Evolutionary conservation across 2,113 vertebrate genomes (phyloP).

Genomic region (Pseudorhombus dupliciocellatus): DNA sequence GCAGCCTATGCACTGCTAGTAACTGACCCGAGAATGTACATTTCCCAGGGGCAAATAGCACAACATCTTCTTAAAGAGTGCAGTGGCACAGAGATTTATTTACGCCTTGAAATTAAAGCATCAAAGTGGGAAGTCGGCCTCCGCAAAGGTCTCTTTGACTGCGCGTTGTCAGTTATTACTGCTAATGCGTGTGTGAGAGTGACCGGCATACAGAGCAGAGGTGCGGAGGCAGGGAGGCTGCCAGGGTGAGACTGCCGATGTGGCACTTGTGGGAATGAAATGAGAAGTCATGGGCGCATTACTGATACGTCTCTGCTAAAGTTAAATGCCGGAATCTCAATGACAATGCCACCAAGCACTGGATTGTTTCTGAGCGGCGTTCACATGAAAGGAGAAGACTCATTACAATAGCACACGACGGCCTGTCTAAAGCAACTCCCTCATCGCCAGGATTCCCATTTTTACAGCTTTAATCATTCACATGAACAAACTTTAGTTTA

Average conservation of each 20-base stretch:
- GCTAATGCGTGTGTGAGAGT: conserved; percentile 36
- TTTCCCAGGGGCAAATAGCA: conserved; percentile 16
- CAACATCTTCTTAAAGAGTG: conserved; percentile 2
- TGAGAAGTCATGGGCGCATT: conserved; percentile 23
- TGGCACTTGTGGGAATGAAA: conserved; percentile 19
- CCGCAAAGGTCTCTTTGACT: conserved; percentile 33
- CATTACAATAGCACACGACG: conserved; percentile 14
- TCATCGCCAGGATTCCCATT: conserved; percentile 42
- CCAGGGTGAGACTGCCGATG: conserved; percentile 34
- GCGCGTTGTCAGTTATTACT: conserved; percentile 32
- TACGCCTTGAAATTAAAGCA: conserved; percentile 32
- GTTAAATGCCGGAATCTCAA: conserved; percentile 5
- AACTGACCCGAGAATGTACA: conserved; percentile 34
- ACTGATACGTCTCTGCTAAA: conserved; percentile 20
- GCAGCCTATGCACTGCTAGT: conserved; percentile 14
- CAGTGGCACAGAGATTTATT: conserved; percentile 20
- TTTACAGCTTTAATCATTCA: conserved; percentile 31
- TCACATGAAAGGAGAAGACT: conserved; percentile 16
- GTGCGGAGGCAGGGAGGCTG: conserved; percentile 2
- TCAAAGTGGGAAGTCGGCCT: background rate
- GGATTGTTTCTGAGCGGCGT: background rate
- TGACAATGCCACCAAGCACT: conserved; percentile 15
- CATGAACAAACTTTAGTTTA: conserved; percentile 23
- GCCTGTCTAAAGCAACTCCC: background rate
- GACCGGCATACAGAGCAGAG: conserved; percentile 42